These are phyloP conservation scores for Epinephelus moara DNA, from an alignment of 2,113 vertebrate species.

Conservation along the genomic window DNA sequence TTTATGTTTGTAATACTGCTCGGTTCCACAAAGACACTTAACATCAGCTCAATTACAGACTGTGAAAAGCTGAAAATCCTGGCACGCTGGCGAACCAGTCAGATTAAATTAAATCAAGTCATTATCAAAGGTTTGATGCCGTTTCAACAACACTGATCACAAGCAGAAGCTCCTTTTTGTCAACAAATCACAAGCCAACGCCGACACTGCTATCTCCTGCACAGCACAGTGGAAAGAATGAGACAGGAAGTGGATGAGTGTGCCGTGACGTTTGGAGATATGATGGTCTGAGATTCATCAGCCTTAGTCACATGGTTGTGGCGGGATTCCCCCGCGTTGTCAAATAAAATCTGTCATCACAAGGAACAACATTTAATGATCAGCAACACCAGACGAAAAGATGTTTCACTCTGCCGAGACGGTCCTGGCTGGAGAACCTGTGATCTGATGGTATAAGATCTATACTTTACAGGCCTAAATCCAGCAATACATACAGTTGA, in stretches of 20 bases:
- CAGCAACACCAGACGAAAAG: neutral
- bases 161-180: conserved; percentile 42
- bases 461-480: conserved; percentile 39
- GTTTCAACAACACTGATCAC: conserved; percentile 55
- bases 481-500: conserved; percentile 37
- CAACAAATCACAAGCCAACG: conserved; percentile 30
- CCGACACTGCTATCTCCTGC: conserved; percentile 16
- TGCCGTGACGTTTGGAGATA: conserved; percentile 38
- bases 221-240: conserved; percentile 8
- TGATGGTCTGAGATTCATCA: conserved; percentile 47
- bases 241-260: conserved; percentile 42
- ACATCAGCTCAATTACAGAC: conserved; percentile 57
- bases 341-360: conserved; percentile 54
- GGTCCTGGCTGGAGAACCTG: conserved; percentile 8
- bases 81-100: conserved; percentile 39
- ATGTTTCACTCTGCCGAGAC: conserved; percentile 17
- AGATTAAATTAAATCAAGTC: conserved; percentile 57
- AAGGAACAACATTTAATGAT: conserved; percentile 30
- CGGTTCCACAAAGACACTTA: conserved; percentile 45
- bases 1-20: conserved; percentile 33
- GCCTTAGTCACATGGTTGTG: conserved; percentile 45
- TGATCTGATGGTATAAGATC: conserved; percentile 44
- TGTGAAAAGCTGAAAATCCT: conserved; percentile 56
- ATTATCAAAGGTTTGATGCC: conserved; percentile 56
- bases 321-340: conserved; percentile 57